phyloP scores from a whole-genome alignment of 2,888 invertebrate genomes.

The Dryobota labecula region DNA sequence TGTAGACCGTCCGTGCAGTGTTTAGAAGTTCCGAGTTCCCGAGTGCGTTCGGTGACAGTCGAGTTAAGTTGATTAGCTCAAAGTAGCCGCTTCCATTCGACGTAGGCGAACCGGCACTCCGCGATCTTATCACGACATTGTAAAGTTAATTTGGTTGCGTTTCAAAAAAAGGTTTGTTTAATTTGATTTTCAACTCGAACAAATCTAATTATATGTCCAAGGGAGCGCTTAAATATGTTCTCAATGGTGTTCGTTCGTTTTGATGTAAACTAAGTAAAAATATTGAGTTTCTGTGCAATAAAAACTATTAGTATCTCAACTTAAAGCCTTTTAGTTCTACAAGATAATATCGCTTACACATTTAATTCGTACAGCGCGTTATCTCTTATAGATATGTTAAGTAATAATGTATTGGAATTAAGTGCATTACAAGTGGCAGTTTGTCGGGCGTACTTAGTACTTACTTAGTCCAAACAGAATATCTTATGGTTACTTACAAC shows the following conservation, averaged over 20 bases:
- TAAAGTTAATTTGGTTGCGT: slow-evolving; percentile 77
- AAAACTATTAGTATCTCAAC: slow-evolving; percentile 52
- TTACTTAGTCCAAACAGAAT: slow-evolving; percentile 38
- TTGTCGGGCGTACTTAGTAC: slow-evolving; percentile 40
- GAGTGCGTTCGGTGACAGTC: slow-evolving; percentile 78
- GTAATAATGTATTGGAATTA: slow-evolving; percentile 55
- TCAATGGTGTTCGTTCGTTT: slow-evolving; percentile 49
- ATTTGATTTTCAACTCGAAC: slow-evolving; percentile 72
- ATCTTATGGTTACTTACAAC: slow-evolving; percentile 25
- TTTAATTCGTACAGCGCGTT: slow-evolving; percentile 44
- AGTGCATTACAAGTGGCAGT: slow-evolving; percentile 44
- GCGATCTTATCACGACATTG: slow-evolving; percentile 77
- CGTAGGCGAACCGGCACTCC: slow-evolving; percentile 75
- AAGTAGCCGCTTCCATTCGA: slow-evolving; percentile 75
- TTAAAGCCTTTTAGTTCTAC: slow-evolving; percentile 39
- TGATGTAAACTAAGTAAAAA: slow-evolving; percentile 39
- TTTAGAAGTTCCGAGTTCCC: slow-evolving; percentile 82
- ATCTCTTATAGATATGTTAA: slow-evolving; percentile 49
- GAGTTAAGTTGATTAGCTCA: slow-evolving; percentile 81
- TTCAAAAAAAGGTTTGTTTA: slow-evolving; percentile 69
- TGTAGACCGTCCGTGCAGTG: slow-evolving; percentile 75
- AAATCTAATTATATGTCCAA: slow-evolving; percentile 68
- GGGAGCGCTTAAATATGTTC: slow-evolving; percentile 64
- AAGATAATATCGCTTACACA: slow-evolving; percentile 44
- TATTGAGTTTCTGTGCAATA: slow-evolving; percentile 53